phyloP scores from a whole-genome alignment of 2,888 invertebrate species.

The Chouioia cunea region DNA sequence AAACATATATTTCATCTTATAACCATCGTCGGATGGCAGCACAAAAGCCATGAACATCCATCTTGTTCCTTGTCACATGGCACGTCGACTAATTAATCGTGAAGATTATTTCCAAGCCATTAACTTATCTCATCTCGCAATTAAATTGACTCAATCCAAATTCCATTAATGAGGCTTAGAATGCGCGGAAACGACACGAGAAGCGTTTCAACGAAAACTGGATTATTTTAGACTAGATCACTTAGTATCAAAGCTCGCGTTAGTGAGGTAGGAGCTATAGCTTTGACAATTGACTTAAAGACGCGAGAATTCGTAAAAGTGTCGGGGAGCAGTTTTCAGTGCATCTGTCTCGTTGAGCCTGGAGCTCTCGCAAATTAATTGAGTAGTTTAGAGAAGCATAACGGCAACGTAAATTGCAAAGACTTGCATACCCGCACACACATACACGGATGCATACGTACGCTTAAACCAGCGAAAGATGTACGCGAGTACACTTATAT shows the following conservation, averaged over 20 bases:
- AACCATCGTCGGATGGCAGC: too few relatives aligned
- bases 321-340: conserved; percentile 24
- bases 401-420: conserved; percentile 7
- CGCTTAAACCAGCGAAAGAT: too few relatives aligned
- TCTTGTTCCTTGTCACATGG: neutral
- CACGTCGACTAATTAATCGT: conserved; percentile 5
- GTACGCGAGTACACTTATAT: too few relatives aligned
- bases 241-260: conserved; percentile 5
- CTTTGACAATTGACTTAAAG: conserved; percentile 27
- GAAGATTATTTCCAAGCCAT: conserved; percentile 16
- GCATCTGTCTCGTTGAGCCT: conserved; percentile 31
- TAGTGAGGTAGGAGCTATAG: neutral
- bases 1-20: too few relatives aligned
- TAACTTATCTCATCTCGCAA: conserved; percentile 1
- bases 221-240: conserved; percentile 21
- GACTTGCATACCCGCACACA: neutral
- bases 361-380: conserved; percentile 35
- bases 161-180: conserved; percentile 9
- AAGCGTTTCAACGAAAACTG: conserved; percentile 27
- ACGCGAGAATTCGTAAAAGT: conserved; percentile 28
- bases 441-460: neutral
- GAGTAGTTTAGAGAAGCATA: conserved; percentile 23
- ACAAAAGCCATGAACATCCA: conserved; percentile 1
- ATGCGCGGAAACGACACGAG: conserved; percentile 18
- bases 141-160: conserved; percentile 9